These are phyloP conservation scores for Aphidius gifuensis DNA, from an alignment of 1,140 invertebrate genomes.

Conservation along the genomic window DNA sequence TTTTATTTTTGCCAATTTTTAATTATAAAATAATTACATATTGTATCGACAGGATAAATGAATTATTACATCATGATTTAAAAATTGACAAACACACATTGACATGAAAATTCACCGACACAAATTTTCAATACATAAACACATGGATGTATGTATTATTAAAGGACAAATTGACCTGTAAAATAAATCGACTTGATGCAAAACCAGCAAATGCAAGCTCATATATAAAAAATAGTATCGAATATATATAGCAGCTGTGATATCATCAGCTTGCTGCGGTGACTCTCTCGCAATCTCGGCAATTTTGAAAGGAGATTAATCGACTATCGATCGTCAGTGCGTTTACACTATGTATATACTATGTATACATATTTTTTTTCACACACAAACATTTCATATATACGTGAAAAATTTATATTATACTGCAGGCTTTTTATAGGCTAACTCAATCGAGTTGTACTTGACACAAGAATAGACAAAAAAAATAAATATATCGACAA, in stretches of 20 bases:
- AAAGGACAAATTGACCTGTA: too few relatives aligned
- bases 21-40: too few relatives aligned
- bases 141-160: too few relatives aligned
- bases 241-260: neutral
- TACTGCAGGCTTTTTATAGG: too few relatives aligned
- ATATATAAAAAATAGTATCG: neutral
- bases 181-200: too few relatives aligned
- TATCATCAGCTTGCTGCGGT: neutral
- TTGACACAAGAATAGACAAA: conserved; percentile 10
- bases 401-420: too few relatives aligned
- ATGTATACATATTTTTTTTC: too few relatives aligned
- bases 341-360: neutral
- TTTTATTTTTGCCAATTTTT: neutral
- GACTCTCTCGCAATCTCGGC: conserved; percentile 21
- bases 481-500: neutral
- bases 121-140: too few relatives aligned
- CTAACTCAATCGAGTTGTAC: conserved; percentile 6
- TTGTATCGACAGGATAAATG: too few relatives aligned
- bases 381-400: too few relatives aligned
- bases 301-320: conserved; percentile 35
- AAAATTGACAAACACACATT: too few relatives aligned
- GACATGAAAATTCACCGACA: too few relatives aligned
- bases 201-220: conserved; percentile 4
- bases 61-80: neutral
- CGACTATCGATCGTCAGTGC: conserved; percentile 33